Evolutionary conservation across 2,113 vertebrate species (phyloP).

Genomic region (Sceloporus undulatus): DNA sequence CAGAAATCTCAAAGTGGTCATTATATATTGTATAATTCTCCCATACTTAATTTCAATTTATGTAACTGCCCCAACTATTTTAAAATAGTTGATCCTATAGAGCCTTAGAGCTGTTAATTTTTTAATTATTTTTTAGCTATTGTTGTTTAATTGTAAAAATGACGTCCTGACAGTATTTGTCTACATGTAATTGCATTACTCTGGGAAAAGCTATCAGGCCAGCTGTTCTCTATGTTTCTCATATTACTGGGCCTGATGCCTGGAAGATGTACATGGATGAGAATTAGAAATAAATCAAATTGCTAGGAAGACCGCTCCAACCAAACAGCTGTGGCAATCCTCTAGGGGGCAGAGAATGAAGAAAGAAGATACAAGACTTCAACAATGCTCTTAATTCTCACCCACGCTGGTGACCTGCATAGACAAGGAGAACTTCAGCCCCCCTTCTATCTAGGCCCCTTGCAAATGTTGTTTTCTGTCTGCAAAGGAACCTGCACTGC

Average conservation of each 20-base stretch:
- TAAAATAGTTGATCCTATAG: not conserved
- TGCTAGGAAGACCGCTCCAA: not conserved
- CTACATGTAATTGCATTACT: not conserved
- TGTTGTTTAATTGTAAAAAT: conserved; percentile 13
- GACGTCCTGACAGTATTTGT: not conserved
- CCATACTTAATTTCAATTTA: too few species aligned
- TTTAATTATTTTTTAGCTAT: not conserved
- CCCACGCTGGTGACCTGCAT: not conserved
- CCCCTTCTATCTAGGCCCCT: too few species aligned
- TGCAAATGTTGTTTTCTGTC: not conserved
- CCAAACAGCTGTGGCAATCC: not conserved
- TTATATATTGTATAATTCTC: too few species aligned
- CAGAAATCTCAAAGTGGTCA: too few species aligned
- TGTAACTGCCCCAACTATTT: not conserved
- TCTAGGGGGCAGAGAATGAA: not conserved
- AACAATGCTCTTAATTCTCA: not conserved
- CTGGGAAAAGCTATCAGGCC: not conserved
- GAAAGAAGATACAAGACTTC: not conserved
- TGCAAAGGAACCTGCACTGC: not conserved
- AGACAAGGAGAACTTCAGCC: not conserved
- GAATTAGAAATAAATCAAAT: not conserved
- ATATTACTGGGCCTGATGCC: not conserved
- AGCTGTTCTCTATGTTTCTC: not conserved
- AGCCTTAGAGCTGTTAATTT: not conserved
- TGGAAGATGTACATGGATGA: conserved; percentile 4